A percentile compares a stretch with the other conserved stretches of the same genome.
Evolutionary conservation across 64 coral and sea anemone genomes (phyloP).

Genomic region (Trachythela sp.): DNA sequence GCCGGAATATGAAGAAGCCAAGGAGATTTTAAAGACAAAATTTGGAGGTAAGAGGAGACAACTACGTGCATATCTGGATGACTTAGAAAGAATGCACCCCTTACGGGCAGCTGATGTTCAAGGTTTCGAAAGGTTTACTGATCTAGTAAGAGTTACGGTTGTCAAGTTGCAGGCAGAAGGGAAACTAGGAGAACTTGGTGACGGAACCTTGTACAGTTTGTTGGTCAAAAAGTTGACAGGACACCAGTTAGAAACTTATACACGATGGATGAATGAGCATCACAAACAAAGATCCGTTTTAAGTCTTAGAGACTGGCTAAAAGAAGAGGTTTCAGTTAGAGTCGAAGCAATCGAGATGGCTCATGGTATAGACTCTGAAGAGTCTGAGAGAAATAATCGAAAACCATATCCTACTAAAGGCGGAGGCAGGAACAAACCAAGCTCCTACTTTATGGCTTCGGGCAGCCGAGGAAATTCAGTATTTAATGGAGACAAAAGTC

Average conservation of each 20-base stretch:
- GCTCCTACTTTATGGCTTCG: neutral
- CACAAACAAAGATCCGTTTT: neutral
- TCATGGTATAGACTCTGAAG: neutral
- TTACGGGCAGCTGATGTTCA: conserved; percentile 11
- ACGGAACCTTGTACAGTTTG: conserved; percentile 46
- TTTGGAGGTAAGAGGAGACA: conserved; percentile 35
- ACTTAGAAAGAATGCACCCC: conserved; percentile 15
- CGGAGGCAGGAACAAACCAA: neutral
- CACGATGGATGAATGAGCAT: neutral
- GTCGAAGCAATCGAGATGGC: conserved; percentile 35
- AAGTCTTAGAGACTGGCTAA: conserved; percentile 36
- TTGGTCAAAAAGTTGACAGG: conserved; percentile 39
- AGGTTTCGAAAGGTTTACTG: conserved; percentile 41
- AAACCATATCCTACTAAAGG: neutral
- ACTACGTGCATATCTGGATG: conserved; percentile 37
- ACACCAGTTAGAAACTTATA: conserved; percentile 41
- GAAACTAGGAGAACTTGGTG: conserved; percentile 31
- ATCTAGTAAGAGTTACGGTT: conserved; percentile 38
- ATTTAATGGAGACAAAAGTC: neutral
- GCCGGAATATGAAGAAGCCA: conserved; percentile 48
- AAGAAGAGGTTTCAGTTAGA: conserved; percentile 22
- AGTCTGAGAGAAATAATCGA: neutral
- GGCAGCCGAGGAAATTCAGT: neutral
- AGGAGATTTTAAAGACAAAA: conserved; percentile 47
- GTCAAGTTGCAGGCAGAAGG: conserved; percentile 33